Evolutionary conservation across 2,888 invertebrate species (phyloP).

Genomic region (Incurvaria masculella): DNA sequence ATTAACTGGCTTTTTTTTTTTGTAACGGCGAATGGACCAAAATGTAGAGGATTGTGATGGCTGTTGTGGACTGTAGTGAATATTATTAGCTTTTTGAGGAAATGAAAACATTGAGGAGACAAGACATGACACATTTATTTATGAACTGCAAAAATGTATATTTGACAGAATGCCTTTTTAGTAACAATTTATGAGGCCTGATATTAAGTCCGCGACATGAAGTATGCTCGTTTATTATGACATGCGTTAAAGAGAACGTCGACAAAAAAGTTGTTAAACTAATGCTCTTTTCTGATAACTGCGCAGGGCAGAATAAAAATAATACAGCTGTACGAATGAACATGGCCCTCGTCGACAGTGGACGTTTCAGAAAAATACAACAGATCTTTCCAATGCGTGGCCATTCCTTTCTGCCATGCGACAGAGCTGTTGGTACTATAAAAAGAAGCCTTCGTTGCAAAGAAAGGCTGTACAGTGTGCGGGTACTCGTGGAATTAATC

Average conservation of each 20-base stretch:
- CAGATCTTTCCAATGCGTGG: conserved; percentile 3
- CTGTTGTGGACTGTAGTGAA: too few relatives aligned
- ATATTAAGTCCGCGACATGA: too few relatives aligned
- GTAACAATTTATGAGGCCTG: too few relatives aligned
- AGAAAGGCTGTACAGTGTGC: too few relatives aligned
- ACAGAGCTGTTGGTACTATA: conserved; percentile 1
- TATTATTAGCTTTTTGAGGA: too few relatives aligned
- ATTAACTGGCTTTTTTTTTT: too few relatives aligned
- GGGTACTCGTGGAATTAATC: conserved; percentile 10
- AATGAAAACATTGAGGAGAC: too few relatives aligned
- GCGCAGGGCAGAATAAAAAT: conserved; percentile 7
- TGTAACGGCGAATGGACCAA: too few relatives aligned
- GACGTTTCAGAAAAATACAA: conserved; percentile 1
- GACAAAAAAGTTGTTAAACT: conserved; percentile 4
- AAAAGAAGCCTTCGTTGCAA: conserved; percentile 2
- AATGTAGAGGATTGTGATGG: too few relatives aligned
- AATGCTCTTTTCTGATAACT: conserved; percentile 7
- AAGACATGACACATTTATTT: too few relatives aligned
- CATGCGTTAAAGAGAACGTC: conserved; percentile 6
- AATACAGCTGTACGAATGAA: conserved; percentile 3
- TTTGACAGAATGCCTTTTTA: too few relatives aligned
- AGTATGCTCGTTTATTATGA: conserved; percentile 8
- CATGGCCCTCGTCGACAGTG: conserved; percentile 3
- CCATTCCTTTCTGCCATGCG: conserved; percentile 2
- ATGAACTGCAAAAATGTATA: too few relatives aligned